Evolutionary conservation across 2,888 invertebrate genomes (phyloP).

Genomic region (Odiellus spinosus): DNA sequence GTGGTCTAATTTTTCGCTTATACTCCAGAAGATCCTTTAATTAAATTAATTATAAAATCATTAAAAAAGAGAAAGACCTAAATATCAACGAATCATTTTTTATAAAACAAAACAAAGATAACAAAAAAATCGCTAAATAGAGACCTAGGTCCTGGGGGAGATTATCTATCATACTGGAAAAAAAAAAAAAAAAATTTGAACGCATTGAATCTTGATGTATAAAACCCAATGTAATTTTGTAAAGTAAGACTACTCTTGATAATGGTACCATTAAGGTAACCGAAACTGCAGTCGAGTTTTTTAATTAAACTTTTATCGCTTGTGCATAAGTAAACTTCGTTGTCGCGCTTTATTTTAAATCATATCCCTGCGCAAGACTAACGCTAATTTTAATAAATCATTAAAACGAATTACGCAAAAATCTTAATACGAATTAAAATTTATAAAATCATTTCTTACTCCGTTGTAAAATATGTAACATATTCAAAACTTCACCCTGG

Average conservation of each 20-base stretch:
- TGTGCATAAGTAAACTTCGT: too few species aligned
- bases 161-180: neutral
- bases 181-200: neutral
- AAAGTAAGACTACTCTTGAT: too few species aligned
- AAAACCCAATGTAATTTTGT: too few species aligned
- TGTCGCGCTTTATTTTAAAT: too few species aligned
- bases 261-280: too few species aligned
- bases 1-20: slow-evolving; percentile 68
- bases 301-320: too few species aligned
- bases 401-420: neutral
- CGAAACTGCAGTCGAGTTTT: too few species aligned
- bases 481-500: slow-evolving; percentile 86
- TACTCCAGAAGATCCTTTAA: slow-evolving; percentile 71
- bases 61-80: neutral
- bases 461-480: slow-evolving; percentile 84
- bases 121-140: too few species aligned
- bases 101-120: too few species aligned
- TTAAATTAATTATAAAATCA: slow-evolving; percentile 1
- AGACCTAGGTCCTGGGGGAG: too few species aligned
- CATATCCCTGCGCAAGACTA: neutral
- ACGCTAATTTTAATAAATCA: neutral
- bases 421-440: neutral
- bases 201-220: neutral
- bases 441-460: slow-evolving; percentile 26
- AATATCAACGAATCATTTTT: too few species aligned